Conservation (phyloP, 2,888 invertebrate species). For the Euzophera pinguis region DNA sequence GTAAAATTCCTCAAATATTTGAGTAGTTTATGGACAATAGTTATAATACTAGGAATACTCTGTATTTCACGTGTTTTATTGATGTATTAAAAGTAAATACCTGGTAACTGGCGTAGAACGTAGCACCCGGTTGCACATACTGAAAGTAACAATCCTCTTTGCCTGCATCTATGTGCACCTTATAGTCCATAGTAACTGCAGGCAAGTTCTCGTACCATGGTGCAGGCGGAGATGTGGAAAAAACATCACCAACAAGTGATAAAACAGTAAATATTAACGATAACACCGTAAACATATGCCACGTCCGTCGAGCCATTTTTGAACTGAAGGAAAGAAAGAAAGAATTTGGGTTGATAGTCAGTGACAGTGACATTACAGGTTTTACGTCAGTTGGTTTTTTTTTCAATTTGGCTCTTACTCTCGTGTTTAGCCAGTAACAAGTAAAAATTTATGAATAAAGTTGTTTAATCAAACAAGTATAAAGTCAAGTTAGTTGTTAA, state of each 20-base stretch:
- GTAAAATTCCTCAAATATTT: background rate
- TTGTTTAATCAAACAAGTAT: no score
- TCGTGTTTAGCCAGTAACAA: no score
- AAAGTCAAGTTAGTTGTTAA: no score
- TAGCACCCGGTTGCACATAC: slow-evolving; percentile 94
- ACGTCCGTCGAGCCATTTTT: slow-evolving; percentile 76
- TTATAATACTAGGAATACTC: background rate
- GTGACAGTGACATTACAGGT: background rate
- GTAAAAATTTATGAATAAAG: no score
- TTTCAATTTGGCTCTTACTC: no score
- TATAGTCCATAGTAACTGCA: slow-evolving; percentile 97
- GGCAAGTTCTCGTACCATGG: slow-evolving; percentile 94
- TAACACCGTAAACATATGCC: slow-evolving; percentile 72
- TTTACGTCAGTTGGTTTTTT: no score
- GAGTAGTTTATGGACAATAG: background rate
- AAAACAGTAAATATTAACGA: slow-evolving; percentile 71
- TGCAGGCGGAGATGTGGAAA: slow-evolving; percentile 77
- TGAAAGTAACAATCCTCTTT: slow-evolving; percentile 97
- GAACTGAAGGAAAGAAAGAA: slow-evolving; percentile 27
- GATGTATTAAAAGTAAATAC: slow-evolving; percentile 67
- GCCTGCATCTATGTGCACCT: slow-evolving; percentile 96
- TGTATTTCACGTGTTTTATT: slow-evolving; percentile 17
- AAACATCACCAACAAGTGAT: slow-evolving; percentile 69
- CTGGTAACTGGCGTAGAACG: slow-evolving; percentile 96
- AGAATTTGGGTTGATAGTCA: background rate